Evolutionary conservation across 1,140 invertebrate genomes (phyloP), one percentile per base, ranked within the genome.

Genomic region (Hyles euphorbiae): DNA sequence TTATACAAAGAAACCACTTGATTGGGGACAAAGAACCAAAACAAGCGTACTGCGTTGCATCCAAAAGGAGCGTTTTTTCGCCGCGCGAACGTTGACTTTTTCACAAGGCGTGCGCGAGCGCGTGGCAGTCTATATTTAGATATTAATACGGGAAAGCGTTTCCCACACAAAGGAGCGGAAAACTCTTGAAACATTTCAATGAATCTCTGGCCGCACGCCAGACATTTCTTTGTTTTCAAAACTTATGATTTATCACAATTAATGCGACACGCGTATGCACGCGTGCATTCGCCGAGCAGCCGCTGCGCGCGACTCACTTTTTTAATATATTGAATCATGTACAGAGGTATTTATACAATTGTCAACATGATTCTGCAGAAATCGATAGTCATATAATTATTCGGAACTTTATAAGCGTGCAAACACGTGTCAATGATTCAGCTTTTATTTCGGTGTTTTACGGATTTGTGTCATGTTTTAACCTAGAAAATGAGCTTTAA

Each of bases 231-330:
- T 85, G 78, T 83, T 80, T 56, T 76, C 56, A 11, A 56, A 53
- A 54, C 63, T 68, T 77, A 75, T 78, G 78, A 84, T 77, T 78
- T 75, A 79, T 64, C 34, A 53, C 64, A 68, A 70, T 78, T 76
- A 74, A 70, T 77, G 58, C 10, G 22, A 33, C 3, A 50, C 22
- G 10, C 34, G 22, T 11, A 48, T 12, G n/a, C n/a, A 48, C n/a
- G n/a, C 22, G 3, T 54, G 40, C 53, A 54, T 34, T 45, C 53
- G 40, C 36, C 12, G 36, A 44, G 6, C 32, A 10, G 4, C n/a
- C 22, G 22, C 22, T 11, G 34, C 12, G 12, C 22, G 11, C n/a
- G 12, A n/a, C 36, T 33, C 50, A 34, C 34, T 50, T 22, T 40
- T 40, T 40, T 40, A 8, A 40, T 40, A 40, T 8, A 22, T 8